phyloP scores from a whole-genome alignment of 2,113 vertebrate species.

The Erpornis zantholeuca region DNA sequence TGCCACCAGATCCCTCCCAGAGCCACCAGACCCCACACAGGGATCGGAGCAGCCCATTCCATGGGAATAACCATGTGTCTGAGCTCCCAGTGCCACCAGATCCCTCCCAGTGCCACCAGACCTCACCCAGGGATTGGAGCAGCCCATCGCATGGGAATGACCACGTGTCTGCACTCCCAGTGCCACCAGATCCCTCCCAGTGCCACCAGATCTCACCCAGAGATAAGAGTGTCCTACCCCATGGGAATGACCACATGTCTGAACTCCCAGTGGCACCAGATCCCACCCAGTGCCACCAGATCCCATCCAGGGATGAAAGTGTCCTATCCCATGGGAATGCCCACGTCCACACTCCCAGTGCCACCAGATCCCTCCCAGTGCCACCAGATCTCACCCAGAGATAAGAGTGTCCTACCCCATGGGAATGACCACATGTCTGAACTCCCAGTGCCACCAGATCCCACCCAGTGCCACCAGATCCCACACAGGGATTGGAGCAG shows the following conservation, averaged over 20 bases:
- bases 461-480: no score
- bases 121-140: fast-evolving
- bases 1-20: no score
- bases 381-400: not conserved
- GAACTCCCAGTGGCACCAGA: not conserved
- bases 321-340: no score
- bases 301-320: fast-evolving
- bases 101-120: not conserved
- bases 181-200: not conserved
- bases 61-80: fast-evolving
- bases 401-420: no score
- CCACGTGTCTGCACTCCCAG: fast-evolving
- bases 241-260: no score
- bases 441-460: not conserved
- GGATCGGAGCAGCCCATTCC: fast-evolving
- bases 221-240: no score
- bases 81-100: no score
- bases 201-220: not conserved
- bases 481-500: fast-evolving
- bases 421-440: no score
- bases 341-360: fast-evolving
- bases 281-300: not conserved
- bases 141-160: no score
- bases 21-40: no score
- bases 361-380: not conserved